A percentile compares a stretch with the other conserved stretches of the same genome.
Evolutionary conservation across 1,140 invertebrate species (phyloP).

Genomic region (Drusus annulatus): DNA sequence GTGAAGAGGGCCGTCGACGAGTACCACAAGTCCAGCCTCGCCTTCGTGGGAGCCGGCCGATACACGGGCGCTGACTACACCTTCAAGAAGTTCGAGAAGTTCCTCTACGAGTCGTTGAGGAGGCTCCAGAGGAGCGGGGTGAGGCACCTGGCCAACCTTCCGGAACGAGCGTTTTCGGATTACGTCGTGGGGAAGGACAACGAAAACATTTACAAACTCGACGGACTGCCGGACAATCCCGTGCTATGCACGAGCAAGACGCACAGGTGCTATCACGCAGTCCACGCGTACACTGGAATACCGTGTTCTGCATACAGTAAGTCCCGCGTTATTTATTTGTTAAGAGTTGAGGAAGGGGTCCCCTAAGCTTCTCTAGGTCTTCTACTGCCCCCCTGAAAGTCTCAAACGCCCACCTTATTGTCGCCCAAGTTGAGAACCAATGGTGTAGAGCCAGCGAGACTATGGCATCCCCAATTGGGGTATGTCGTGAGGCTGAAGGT

Average conservation of each 20-base stretch:
- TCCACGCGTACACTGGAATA: slow-evolving; percentile 91
- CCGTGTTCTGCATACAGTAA: slow-evolving; percentile 89
- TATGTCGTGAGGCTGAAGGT: too few relatives aligned
- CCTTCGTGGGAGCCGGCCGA: slow-evolving; percentile 77
- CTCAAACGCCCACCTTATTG: too few relatives aligned
- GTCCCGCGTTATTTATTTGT: slow-evolving; percentile 61
- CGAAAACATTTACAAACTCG: slow-evolving; percentile 67
- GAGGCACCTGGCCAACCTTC: slow-evolving; percentile 76
- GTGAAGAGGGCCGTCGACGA: slow-evolving; percentile 89
- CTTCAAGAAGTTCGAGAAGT: slow-evolving; percentile 92
- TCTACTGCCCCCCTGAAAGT: too few relatives aligned
- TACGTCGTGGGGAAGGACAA: slow-evolving; percentile 60
- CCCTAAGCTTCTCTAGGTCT: too few relatives aligned
- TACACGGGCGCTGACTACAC: slow-evolving; percentile 82
- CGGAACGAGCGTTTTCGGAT: slow-evolving; percentile 69
- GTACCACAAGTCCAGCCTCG: slow-evolving; percentile 83
- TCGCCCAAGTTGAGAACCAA: too few relatives aligned
- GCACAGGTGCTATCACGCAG: slow-evolving; percentile 89
- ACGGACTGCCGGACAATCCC: slow-evolving; percentile 72
- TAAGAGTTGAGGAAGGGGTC: too few relatives aligned
- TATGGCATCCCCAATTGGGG: too few relatives aligned
- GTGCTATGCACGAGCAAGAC: slow-evolving; percentile 86
- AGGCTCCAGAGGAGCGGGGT: slow-evolving; percentile 81
- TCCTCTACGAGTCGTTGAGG: slow-evolving; percentile 90
- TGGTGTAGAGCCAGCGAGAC: too few relatives aligned